Base-by-base conservation (phyloP, 2,888 invertebrate genomes). In the Drosophila nr. perissopoda region DNA sequence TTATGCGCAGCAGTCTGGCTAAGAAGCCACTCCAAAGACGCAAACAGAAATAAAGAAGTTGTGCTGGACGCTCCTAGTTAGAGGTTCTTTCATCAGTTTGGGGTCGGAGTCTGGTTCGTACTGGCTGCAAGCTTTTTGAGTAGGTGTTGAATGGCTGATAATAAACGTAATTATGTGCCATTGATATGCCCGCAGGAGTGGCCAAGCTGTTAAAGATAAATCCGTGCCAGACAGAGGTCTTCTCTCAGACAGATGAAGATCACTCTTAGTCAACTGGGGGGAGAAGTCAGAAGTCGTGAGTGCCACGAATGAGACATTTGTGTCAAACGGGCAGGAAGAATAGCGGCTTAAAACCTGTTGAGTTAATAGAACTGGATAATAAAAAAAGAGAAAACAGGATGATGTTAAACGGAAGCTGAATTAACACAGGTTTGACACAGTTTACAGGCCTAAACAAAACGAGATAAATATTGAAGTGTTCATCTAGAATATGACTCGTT, bases 91-190 rank as follows among this genome's bases (percentile, higher is more conserved):
- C 21, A 58, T 40, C 40, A 29, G 27, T 36, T 45, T 45, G 34
- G 53, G 65, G 57, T 73, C 72, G 64, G 25, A 21, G 38, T 16
- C 31, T 21, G 63, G 25, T 62, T 73, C 63, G 63, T 63, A 54
- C 49, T 69, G 59, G 58, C 63, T 57, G 57, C 56, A 57, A 73
- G 67, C 70, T 71, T 74, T 82, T 77, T 69, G 91, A 87, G 91
- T 90, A 88, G 91, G 91, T 87, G 91, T 90, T 90, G 91, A 91
- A 90, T 91, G 78, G 69, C 60, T 88, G 87, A 85, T 90, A 91
- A 91, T 88, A 89, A 87, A 80, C 88, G 82, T 80, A 87, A 90
- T 91, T 88, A 88, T 80, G 77, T 73, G 71, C 76, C 73, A 87
- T 87, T 87, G 86, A 87, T 78, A 78, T 75, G 76, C 53, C 68